phyloP scores from a whole-genome alignment of 2,113 vertebrate genomes.

The Trematocara marginatum region DNA sequence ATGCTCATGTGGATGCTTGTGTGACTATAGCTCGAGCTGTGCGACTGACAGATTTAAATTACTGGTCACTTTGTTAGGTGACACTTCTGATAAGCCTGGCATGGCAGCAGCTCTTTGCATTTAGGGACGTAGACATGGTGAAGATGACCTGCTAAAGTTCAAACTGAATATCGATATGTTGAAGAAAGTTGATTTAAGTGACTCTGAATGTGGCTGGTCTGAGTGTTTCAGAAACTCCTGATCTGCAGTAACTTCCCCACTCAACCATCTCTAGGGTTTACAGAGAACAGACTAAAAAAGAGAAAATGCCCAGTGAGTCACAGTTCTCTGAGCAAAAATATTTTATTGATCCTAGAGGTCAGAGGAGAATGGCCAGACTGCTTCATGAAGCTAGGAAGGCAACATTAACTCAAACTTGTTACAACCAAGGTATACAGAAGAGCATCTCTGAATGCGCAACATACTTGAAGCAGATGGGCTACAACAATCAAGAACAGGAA shows the following conservation, averaged over 20 bases:
- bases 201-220: not conserved
- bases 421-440: not conserved
- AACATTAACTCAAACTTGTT: not conserved
- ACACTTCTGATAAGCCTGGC: not conserved
- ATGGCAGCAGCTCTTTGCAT: not conserved
- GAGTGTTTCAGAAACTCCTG: not conserved
- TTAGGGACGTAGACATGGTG: not conserved
- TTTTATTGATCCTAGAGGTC: not conserved
- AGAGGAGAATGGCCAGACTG: not conserved
- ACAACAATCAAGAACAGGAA: not conserved
- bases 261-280: not conserved
- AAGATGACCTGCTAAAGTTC: no score
- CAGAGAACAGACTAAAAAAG: not conserved
- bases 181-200: no score
- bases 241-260: not conserved
- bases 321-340: not conserved
- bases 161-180: no score
- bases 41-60: not conserved
- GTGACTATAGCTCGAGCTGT: not conserved
- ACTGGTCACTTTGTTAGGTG: not conserved
- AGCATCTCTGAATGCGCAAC: not conserved
- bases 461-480: not conserved
- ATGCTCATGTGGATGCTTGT: not conserved
- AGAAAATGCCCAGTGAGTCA: not conserved
- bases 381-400: not conserved